Percentiles rank a stretch among this genome's conserved stretches.
Conservation (phyloP, 30 jellyfish, hydroid and myxozoan genomes). For the Aurelia sp. region DNA sequence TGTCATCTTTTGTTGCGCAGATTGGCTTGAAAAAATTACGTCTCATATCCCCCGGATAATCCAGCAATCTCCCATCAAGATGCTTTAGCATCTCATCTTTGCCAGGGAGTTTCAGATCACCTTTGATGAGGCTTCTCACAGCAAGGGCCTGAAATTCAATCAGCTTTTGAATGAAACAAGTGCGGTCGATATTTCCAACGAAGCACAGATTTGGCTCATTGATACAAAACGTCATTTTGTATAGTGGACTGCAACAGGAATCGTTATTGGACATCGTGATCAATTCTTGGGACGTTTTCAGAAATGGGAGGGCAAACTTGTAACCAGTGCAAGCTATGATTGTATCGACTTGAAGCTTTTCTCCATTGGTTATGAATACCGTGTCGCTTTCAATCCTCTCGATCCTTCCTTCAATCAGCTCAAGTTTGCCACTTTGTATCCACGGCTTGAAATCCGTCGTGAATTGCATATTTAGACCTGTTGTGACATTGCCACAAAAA, state of each 20-base stretch:
- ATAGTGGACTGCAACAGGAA: slow-evolving; percentile 30
- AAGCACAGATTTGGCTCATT: slow-evolving; percentile 46
- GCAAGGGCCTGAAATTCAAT: slow-evolving; percentile 25
- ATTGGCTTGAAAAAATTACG: slow-evolving; percentile 20
- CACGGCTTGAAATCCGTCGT: slow-evolving; percentile 24
- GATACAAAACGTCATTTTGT: slow-evolving; percentile 32
- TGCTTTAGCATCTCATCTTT: slow-evolving; percentile 15
- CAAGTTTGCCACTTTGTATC: slow-evolving; percentile 22
- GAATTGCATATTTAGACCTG: not conserved
- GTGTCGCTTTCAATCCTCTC: not conserved
- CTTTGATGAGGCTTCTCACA: not conserved
- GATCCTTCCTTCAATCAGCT: slow-evolving; percentile 10
- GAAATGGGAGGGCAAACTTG: slow-evolving; percentile 28
- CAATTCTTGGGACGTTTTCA: slow-evolving; percentile 2
- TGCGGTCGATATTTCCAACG: slow-evolving; percentile 41
- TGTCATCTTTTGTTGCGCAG: slow-evolving; percentile 19
- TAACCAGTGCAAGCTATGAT: slow-evolving; percentile 45
- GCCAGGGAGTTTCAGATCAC: slow-evolving; percentile 34
- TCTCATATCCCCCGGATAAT: slow-evolving; percentile 8
- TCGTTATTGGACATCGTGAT: slow-evolving; percentile 3
- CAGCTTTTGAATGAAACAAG: slow-evolving; percentile 26
- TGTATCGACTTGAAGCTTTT: slow-evolving; percentile 1
- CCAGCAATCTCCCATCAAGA: slow-evolving; percentile 4
- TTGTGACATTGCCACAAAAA: slow-evolving; percentile 15
- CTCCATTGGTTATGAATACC: slow-evolving; percentile 17